These are phyloP conservation scores for Porites evermanni DNA, from an alignment of 92 coral and sea anemone genomes.

Conservation along the genomic window DNA sequence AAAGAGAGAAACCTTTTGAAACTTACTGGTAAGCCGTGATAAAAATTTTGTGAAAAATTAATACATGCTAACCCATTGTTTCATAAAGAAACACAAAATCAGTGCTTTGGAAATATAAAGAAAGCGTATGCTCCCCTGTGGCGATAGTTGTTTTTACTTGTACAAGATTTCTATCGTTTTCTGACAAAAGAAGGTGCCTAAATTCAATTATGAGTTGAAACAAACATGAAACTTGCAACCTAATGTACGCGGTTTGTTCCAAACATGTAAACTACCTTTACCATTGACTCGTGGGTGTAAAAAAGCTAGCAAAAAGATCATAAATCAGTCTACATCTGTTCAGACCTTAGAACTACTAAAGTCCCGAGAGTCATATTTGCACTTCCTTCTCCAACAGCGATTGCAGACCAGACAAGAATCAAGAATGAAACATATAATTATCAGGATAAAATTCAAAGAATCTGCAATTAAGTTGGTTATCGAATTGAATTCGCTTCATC, in stretches of 20 bases:
- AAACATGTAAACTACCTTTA: neutral
- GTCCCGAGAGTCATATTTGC: neutral
- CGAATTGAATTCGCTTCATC: constrained; percentile 24
- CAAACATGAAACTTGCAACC: constrained; percentile 20
- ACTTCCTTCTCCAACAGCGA: neutral
- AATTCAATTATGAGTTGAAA: constrained; percentile 30
- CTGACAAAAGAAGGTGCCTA: constrained; percentile 4
- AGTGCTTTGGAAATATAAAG: neutral
- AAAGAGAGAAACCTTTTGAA: neutral
- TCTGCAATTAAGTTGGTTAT: neutral
- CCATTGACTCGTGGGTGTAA: neutral
- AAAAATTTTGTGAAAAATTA: neutral
- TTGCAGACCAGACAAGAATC: neutral
- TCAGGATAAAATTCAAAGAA: neutral
- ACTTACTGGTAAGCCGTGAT: neutral
- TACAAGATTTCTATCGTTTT: constrained; percentile 10
- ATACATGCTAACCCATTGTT: neutral
- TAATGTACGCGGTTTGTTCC: constrained; percentile 10
- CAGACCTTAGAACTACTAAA: constrained; percentile 1
- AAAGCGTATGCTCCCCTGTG: constrained; percentile 17
- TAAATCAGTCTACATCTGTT: constrained; percentile 5
- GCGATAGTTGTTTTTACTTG: neutral
- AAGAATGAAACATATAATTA: neutral
- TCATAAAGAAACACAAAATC: neutral
- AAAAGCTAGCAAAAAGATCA: neutral